phyloP scores from a whole-genome alignment of 2,113 vertebrate species.

The Desmodus rotundus region DNA sequence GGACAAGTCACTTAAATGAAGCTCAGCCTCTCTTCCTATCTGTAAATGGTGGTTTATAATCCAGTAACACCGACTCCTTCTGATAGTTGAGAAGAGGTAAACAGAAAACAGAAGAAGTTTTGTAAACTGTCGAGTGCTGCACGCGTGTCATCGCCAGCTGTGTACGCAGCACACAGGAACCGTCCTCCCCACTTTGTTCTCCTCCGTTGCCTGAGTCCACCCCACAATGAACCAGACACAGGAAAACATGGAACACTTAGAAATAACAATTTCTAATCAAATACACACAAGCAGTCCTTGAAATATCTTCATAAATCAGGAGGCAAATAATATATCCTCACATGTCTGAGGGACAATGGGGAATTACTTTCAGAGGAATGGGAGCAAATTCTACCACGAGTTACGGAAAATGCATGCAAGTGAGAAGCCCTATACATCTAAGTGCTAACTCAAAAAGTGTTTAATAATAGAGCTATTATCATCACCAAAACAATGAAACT shows the following conservation, averaged over 20 bases:
- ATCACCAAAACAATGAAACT: neutral
- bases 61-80: neutral
- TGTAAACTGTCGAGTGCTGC: neutral
- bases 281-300: neutral
- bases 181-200: neutral
- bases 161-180: neutral
- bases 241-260: neutral
- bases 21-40: neutral
- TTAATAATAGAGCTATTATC: neutral
- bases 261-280: neutral
- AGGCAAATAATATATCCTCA: slow-evolving; percentile 18
- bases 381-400: slow-evolving; percentile 38
- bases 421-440: neutral
- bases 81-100: neutral
- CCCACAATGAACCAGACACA: neutral
- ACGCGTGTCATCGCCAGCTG: neutral
- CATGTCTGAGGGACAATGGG: slow-evolving; percentile 28
- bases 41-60: neutral
- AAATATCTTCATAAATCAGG: slow-evolving; percentile 26
- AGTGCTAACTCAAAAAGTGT: neutral
- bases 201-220: too few relatives aligned
- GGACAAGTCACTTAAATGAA: neutral
- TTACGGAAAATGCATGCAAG: slow-evolving; percentile 33
- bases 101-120: neutral
- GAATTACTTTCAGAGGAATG: slow-evolving; percentile 37